phyloP scores from a whole-genome alignment of 1,140 invertebrate species.

The Procambarus virginalis region DNA sequence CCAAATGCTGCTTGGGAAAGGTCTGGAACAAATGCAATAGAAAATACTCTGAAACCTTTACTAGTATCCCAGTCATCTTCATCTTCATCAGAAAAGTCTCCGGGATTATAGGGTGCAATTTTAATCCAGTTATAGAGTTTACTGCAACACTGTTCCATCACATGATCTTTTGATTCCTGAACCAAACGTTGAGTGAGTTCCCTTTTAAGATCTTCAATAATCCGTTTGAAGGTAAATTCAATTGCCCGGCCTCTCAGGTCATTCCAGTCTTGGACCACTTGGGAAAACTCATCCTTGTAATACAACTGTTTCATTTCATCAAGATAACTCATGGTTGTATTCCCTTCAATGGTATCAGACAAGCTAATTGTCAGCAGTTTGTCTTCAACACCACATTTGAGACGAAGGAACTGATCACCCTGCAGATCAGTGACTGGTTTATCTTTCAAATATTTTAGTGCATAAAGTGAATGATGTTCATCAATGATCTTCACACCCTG shows the following conservation, averaged over 20 bases:
- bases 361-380: conserved; percentile 85
- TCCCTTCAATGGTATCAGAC: conserved; percentile 82
- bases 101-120: conserved; percentile 87
- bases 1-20: conserved; percentile 91
- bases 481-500: conserved; percentile 94
- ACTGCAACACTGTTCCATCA: conserved; percentile 87
- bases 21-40: conserved; percentile 90
- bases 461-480: conserved; percentile 91
- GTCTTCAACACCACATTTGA: conserved; percentile 90
- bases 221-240: conserved; percentile 88
- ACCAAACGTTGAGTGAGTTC: conserved; percentile 89
- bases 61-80: conserved; percentile 93
- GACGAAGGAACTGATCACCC: conserved; percentile 92
- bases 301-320: conserved; percentile 95
- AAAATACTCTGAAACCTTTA: conserved; percentile 90
- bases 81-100: conserved; percentile 81
- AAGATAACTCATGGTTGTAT: conserved; percentile 84
- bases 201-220: conserved; percentile 91
- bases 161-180: conserved; percentile 91
- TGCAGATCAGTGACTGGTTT: conserved; percentile 94
- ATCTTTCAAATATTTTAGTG: conserved; percentile 94
- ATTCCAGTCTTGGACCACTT: conserved; percentile 98
- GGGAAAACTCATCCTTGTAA: conserved; percentile 95
- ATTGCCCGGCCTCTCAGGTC: conserved; percentile 89
- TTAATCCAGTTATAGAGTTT: conserved; percentile 95